Conservation (phyloP, 2,113 vertebrate genomes). For the Lagopus muta region DNA sequence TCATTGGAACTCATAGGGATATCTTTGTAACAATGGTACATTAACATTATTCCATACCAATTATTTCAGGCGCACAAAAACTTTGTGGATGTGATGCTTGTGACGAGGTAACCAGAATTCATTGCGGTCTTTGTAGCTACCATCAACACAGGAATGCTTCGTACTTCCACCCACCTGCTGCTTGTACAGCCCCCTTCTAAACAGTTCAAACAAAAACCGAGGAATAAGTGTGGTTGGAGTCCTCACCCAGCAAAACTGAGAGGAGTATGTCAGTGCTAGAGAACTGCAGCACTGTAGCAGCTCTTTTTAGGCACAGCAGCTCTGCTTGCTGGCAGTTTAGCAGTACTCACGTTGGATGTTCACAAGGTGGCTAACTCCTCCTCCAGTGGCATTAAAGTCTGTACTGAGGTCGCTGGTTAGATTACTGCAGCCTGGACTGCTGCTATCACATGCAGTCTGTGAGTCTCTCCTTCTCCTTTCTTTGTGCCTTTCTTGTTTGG, state of each 20-base stretch:
- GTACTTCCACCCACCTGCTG: slow-evolving; percentile 8
- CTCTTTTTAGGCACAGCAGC: not conserved
- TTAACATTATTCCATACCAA: not conserved
- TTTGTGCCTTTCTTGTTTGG: not conserved
- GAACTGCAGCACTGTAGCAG: slow-evolving; percentile 25
- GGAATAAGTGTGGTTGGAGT: not conserved
- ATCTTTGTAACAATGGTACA: not conserved
- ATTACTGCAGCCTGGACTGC: not conserved
- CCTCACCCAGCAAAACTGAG: not conserved
- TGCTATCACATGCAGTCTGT: not conserved
- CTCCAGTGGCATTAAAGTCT: not conserved
- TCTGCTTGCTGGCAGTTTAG: not conserved
- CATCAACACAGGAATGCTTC: not conserved
- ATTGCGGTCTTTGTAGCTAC: not conserved
- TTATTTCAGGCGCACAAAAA: not conserved
- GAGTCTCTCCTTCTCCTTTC: not conserved
- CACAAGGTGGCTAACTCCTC: not conserved
- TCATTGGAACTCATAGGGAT: not conserved
- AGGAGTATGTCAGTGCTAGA: slow-evolving; percentile 37
- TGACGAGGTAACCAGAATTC: not conserved
- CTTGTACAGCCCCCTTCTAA: slow-evolving; percentile 16
- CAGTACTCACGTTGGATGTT: not conserved
- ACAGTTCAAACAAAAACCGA: not conserved
- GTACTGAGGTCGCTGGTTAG: not conserved
- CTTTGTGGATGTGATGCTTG: not conserved